Evolutionary conservation across 2,888 invertebrate species (phyloP).

Genomic region (Nomada lathburiana): DNA sequence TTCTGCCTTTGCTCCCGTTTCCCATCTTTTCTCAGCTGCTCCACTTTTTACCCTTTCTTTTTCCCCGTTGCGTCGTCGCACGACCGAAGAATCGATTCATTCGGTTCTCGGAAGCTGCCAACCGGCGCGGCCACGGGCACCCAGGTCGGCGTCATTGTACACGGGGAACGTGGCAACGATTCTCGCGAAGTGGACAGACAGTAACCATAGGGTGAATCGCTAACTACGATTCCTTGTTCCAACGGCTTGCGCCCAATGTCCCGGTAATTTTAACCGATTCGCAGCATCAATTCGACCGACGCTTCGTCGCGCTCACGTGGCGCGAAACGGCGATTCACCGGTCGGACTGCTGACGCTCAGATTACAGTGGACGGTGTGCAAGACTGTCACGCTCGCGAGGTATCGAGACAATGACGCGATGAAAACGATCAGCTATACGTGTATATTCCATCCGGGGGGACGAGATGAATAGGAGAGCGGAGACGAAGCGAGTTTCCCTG

Average conservation of each 20-base stretch:
- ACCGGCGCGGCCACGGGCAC: slow-evolving; percentile 11
- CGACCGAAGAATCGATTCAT: slow-evolving; percentile 59
- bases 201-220: not conserved
- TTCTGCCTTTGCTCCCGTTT: not conserved
- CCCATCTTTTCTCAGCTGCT: slow-evolving; percentile 5
- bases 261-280: slow-evolving; percentile 23
- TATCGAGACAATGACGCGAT: slow-evolving; percentile 41
- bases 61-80: not conserved
- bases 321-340: slow-evolving; percentile 20
- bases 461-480: not conserved
- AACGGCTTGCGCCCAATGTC: not conserved
- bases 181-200: slow-evolving; percentile 20
- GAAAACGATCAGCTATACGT: slow-evolving; percentile 26
- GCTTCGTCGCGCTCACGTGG: not conserved
- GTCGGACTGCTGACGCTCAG: not conserved
- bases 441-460: no score
- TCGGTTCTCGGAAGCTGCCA: slow-evolving; percentile 57
- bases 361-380: slow-evolving; percentile 13
- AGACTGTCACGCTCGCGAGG: slow-evolving; percentile 37
- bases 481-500: slow-evolving; percentile 3
- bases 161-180: slow-evolving; percentile 30
- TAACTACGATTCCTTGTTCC: not conserved
- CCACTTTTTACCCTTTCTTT: not conserved
- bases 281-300: slow-evolving; percentile 13
- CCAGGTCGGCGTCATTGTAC: slow-evolving; percentile 38